A percentile compares a stretch with the other conserved stretches of the same genome.
Conservation (phyloP, 1,140 invertebrate species). For the Drosophila arawakana region DNA sequence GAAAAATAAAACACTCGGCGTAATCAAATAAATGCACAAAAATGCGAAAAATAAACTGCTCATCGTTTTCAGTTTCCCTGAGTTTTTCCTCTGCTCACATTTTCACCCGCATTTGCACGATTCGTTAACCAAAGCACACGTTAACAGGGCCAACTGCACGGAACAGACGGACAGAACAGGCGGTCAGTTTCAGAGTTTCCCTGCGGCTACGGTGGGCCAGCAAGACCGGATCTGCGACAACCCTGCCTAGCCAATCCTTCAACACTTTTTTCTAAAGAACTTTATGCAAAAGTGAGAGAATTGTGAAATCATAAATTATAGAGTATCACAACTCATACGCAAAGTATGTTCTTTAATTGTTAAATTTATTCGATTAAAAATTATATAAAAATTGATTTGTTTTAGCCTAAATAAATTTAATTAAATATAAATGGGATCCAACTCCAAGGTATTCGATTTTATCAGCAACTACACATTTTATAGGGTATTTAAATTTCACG, state of each 20-base stretch:
- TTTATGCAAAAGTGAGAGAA: not conserved
- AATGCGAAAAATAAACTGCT: constrained; percentile 75
- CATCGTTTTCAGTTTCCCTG: constrained; percentile 27
- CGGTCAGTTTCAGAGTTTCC: constrained; percentile 69
- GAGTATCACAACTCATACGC: not conserved
- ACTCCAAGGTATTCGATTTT: too few relatives aligned
- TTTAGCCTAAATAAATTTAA: too few relatives aligned
- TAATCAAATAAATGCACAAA: constrained; percentile 78
- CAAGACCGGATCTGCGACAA: constrained; percentile 22
- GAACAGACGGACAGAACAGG: constrained; percentile 5
- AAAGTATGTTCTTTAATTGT: not conserved
- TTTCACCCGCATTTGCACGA: constrained; percentile 84
- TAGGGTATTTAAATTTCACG: not conserved
- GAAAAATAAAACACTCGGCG: constrained; percentile 77
- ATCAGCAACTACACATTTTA: not conserved
- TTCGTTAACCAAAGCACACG: constrained; percentile 85
- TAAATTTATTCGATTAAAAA: too few relatives aligned
- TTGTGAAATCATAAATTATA: not conserved
- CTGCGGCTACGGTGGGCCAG: constrained; percentile 36
- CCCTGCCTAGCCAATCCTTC: constrained; percentile 4
- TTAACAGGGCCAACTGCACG: constrained; percentile 51
- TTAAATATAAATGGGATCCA: too few relatives aligned
- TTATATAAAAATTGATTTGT: too few relatives aligned
- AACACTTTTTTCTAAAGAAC: constrained; percentile 47
- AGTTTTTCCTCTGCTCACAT: constrained; percentile 24